Evolutionary conservation across 2,888 invertebrate genomes (phyloP).

Genomic region (Hyalella azteca): DNA sequence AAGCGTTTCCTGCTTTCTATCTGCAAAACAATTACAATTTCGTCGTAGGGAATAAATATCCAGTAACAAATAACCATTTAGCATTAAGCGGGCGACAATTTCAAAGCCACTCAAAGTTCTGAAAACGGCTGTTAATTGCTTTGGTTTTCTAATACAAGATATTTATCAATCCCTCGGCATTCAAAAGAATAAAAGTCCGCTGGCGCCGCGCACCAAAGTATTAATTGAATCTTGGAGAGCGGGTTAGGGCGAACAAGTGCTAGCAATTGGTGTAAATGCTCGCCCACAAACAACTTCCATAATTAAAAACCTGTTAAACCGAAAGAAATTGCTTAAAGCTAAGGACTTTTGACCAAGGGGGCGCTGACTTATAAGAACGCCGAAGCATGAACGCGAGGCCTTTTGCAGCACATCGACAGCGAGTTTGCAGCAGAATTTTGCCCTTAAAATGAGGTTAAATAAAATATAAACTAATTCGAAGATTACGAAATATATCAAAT

Average conservation of each 20-base stretch:
- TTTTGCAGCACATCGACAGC: too few relatives aligned
- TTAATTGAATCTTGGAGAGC: constrained; percentile 27
- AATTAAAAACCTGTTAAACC: constrained; percentile 37
- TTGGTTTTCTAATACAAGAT: constrained; percentile 35
- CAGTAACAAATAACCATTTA: too few relatives aligned
- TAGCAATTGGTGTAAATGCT: constrained; percentile 34
- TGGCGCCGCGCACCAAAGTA: constrained; percentile 13
- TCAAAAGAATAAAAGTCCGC: constrained; percentile 22
- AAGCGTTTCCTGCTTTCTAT: too few relatives aligned
- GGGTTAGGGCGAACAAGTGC: constrained; percentile 33
- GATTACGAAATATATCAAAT: too few relatives aligned
- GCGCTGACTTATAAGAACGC: background rate
- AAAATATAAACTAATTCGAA: too few relatives aligned
- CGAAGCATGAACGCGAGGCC: background rate
- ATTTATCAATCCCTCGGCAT: constrained; percentile 26
- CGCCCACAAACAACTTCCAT: constrained; percentile 36
- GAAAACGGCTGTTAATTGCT: constrained; percentile 26
- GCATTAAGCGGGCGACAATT: too few relatives aligned
- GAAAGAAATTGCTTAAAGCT: constrained; percentile 28
- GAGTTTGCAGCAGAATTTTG: too few relatives aligned
- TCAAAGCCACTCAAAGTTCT: constrained; percentile 18
- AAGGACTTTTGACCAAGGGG: constrained; percentile 18
- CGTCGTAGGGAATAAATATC: background rate
- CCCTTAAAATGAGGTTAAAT: too few relatives aligned
- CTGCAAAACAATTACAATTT: too few relatives aligned